Conservation (phyloP, 2,797 vertebrate species). For the Tamandua tetradactyla region DNA sequence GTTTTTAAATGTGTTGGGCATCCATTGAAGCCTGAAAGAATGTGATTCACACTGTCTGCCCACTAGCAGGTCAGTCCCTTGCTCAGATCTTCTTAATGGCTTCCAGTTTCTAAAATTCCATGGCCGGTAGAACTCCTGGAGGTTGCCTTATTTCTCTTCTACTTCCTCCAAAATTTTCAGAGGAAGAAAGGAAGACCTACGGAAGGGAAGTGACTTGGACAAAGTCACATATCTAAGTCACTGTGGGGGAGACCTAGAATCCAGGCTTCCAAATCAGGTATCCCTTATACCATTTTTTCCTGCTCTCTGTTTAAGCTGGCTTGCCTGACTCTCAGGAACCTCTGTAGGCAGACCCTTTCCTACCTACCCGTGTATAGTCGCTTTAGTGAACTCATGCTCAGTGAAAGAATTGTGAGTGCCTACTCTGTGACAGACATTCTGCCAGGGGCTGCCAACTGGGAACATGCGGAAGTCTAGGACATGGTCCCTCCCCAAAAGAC, state of each 20-base stretch:
- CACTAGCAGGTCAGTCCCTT: too few relatives aligned
- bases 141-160: too few relatives aligned
- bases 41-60: neutral
- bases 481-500: neutral
- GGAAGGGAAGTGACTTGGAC: neutral
- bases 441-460: fast-evolving
- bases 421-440: neutral
- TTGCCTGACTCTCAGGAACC: neutral
- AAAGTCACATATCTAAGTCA: neutral
- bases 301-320: too few relatives aligned
- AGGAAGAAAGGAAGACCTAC: neutral
- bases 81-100: neutral
- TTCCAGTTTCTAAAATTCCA: neutral
- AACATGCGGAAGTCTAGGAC: neutral
- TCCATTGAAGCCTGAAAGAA: neutral
- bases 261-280: too few relatives aligned
- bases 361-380: too few relatives aligned
- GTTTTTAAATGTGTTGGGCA: neutral
- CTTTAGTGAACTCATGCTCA: too few relatives aligned
- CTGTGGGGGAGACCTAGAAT: too few relatives aligned
- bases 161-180: neutral
- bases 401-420: neutral
- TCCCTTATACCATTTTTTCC: neutral
- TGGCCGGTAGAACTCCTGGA: neutral
- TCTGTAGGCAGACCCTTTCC: neutral